Base-by-base conservation (phyloP, 2,888 invertebrate species). In the Neoaliturus tenellus region DNA sequence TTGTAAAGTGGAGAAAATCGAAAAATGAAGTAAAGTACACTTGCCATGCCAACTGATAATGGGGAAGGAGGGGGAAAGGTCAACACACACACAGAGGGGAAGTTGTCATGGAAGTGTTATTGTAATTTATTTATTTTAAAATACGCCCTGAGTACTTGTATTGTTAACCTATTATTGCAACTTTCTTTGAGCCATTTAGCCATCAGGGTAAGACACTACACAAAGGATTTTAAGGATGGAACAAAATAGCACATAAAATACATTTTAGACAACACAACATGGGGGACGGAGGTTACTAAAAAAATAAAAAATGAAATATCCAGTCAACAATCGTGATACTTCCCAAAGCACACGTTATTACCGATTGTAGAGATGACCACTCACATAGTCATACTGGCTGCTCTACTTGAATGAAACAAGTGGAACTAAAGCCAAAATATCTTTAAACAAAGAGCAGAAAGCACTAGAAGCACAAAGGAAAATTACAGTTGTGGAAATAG, bases 71-170 rank as follows among this genome's bases (percentile, higher is more conserved):
- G 81, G 85, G 86, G 85, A 85, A 84, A 84, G 86, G 85, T 82
- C 80, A 85, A 87, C 87, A 87, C 87, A 87, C 87, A 87, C 87
- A 88, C 86, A 86, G 86, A 85, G 83, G 91, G 89, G 90, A 90
- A 91, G 91, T 88, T 90, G 90, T 90, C 90, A 90, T 92, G 90
- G 90, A 91, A 89, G 91, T 90, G 71, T 81, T n/a, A n/a, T n/a
- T n/a, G n/a, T n/a, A n/a, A n/a, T n/a, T n/a, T n/a, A n/a, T n/a
- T 33, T n/a, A 39, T 80, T 23, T n/a, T 23, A 23, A 44, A 20
- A 67, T 71, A 71, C 25, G 41, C 39, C 35, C 62, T 62, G 62
- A 55, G 5, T 55, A 12, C 20, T 23, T 31, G 8, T 62, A 5
- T 62, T 3, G 10, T 39, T 20, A 39, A 39, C 71, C 41, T 48